Evolutionary conservation across 1,140 invertebrate genomes (phyloP).

Genomic region (Chionoecetes opilio): DNA sequence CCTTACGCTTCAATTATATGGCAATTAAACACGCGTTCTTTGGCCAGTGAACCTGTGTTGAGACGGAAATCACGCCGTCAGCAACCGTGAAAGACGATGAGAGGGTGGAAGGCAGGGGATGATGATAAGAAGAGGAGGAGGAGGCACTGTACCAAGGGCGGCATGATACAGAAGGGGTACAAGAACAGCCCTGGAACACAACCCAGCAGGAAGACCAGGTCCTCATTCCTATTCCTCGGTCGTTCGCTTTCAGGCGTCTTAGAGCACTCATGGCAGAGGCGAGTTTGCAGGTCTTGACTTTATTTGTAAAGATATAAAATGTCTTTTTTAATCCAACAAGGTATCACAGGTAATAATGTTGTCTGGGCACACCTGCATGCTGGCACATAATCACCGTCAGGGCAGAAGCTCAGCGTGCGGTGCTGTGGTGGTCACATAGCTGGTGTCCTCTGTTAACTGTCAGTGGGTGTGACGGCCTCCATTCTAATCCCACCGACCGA

Average conservation of each 20-base stretch:
- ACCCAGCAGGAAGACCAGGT: no score
- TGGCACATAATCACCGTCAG: neutral
- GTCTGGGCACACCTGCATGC: neutral
- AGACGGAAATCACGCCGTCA: neutral
- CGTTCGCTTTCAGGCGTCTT: no score
- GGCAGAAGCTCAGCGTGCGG: neutral
- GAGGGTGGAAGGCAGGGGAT: neutral
- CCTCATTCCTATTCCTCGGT: no score
- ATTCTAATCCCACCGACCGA: neutral
- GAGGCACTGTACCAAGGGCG: no score
- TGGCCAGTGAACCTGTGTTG: neutral
- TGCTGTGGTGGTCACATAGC: neutral
- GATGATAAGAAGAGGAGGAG: neutral
- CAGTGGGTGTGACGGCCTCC: neutral
- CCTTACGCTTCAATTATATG: slow-evolving; percentile 2
- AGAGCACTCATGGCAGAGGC: no score
- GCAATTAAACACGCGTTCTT: neutral
- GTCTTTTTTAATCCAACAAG: neutral
- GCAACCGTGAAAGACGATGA: neutral
- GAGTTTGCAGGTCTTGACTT: neutral
- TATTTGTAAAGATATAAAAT: neutral
- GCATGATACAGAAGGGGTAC: neutral
- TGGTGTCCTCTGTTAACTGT: slow-evolving; percentile 22
- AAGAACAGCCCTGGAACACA: neutral
- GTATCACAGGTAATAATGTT: neutral